Evolutionary conservation across 2,113 vertebrate species (phyloP), one percentile per base, ranked within the genome.

Genomic region (Miniopterus natalensis): DNA sequence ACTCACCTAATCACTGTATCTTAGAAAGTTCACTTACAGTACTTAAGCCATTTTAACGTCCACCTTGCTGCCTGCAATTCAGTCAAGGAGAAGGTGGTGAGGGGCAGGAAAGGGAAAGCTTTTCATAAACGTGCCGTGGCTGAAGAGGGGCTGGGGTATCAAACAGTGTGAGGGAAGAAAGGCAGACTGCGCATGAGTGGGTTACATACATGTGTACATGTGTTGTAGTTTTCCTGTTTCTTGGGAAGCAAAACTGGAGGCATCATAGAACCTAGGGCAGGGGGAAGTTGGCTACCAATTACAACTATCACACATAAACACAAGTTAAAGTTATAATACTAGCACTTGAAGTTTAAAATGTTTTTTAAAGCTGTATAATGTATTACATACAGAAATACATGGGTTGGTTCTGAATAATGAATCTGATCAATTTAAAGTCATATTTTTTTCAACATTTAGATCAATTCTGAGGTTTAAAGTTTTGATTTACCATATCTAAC

Each of bases 21-120:
- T 85, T 57, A 80, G n/a, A 77, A 84, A 94, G 88, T 84, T 92
- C 94, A 94, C 81, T 96, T 78, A 93, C n/a, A 84, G 90, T 73
- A 95, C 77, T 88, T 85, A 49, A 59, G 92, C 77, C 47, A 94
- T 94, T 92, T 91, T 42, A 68, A 68, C 15, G 94, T 79, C 65
- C 84, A 88, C 68, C 36, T 89, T 61, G 88, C 5, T 61, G 36
- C 27, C 29, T 81, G 18, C 11, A 57, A 92, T 86, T 85, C 40
- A 90, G 59, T 53, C 70, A 57, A 40, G 21, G 70, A n/a, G 40
- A 80, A 53, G 4, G 25, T 4, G 21, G 20, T 5, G 12, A 78
- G 23, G 42, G 27, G 31, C 27, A 74, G 42, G 21, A 45, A 93
- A 95, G 10, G 31, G 42, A 0, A 95, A 94, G 74, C 29, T 51